phyloP scores from a whole-genome alignment of 2,888 invertebrate species.

The Aproaerema taeniolella region DNA sequence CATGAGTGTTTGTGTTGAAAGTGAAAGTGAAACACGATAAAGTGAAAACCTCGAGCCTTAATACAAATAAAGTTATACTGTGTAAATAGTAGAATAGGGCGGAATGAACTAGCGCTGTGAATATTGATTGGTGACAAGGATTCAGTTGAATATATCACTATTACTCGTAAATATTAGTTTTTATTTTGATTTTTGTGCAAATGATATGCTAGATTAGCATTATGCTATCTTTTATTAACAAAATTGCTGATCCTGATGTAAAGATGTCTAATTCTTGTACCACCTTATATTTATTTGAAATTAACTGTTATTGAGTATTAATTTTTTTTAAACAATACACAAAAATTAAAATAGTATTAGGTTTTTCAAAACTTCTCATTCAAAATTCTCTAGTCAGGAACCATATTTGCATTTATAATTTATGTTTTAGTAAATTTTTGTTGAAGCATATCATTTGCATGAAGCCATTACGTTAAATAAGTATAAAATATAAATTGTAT shows the following conservation, averaged over 20 bases:
- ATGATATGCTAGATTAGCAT: conserved; percentile 45
- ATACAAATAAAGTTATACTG: conserved; percentile 52
- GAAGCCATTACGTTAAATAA: conserved; percentile 22
- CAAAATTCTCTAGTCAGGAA: conserved; percentile 72
- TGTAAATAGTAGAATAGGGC: conserved; percentile 65
- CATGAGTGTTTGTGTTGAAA: conserved; percentile 20
- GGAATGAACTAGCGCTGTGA: conserved; percentile 48
- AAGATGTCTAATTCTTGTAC: too few species aligned
- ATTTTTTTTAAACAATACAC: too few species aligned
- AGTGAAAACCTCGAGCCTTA: conserved; percentile 66
- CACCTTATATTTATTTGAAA: too few species aligned
- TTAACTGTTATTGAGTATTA: too few species aligned
- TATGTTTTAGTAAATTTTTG: conserved; percentile 31
- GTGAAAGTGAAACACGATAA: conserved; percentile 35
- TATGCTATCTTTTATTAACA: too few species aligned
- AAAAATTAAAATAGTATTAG: too few species aligned
- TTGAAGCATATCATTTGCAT: conserved; percentile 61
- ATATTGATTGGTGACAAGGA: conserved; percentile 43
- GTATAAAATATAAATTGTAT: conserved; percentile 12
- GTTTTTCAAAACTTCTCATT: conserved; percentile 23
- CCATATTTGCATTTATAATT: conserved; percentile 70
- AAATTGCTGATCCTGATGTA: too few species aligned
- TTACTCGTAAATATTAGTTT: conserved; percentile 36
- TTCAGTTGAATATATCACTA: conserved; percentile 46
- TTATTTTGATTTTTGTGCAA: conserved; percentile 50